These are phyloP conservation scores for Andrena cerasifolii DNA, from an alignment of 1,140 invertebrate species.

Conservation along the genomic window DNA sequence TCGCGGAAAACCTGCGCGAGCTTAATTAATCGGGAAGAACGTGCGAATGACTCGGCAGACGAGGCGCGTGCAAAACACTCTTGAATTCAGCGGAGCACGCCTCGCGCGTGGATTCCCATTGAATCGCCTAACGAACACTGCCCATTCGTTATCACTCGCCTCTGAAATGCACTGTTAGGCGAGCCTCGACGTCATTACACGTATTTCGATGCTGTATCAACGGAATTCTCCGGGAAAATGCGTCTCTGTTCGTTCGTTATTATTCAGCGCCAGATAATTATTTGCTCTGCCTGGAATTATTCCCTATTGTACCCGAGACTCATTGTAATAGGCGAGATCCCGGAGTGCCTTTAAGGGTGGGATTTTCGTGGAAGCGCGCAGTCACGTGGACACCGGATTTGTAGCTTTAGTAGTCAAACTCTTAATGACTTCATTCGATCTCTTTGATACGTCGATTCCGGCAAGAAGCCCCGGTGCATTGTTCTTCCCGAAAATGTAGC, in stretches of 20 bases:
- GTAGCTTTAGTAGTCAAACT: neutral
- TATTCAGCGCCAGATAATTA: neutral
- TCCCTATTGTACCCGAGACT: neutral
- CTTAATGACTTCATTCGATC: neutral
- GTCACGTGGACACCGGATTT: too few relatives aligned
- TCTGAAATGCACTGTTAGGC: neutral
- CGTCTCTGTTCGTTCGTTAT: neutral
- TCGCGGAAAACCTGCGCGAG: neutral
- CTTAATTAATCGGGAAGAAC: constrained; percentile 34
- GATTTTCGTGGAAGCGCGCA: neutral
- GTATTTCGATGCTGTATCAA: neutral
- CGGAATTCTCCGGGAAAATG: neutral
- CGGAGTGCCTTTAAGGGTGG: too few relatives aligned
- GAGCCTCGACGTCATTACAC: neutral
- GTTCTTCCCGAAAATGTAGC: neutral
- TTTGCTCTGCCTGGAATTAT: neutral
- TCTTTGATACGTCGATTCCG: too few relatives aligned
- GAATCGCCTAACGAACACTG: constrained; percentile 10
- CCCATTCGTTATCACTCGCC: constrained; percentile 1
- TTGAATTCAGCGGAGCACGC: neutral
- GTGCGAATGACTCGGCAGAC: neutral
- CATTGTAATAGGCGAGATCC: neutral
- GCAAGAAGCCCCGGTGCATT: neutral
- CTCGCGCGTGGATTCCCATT: constrained; percentile 16
- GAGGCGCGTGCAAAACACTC: neutral